These are phyloP conservation scores for Anadara kagoshimensis DNA, from an alignment of 1,140 invertebrate species.

Conservation along the genomic window DNA sequence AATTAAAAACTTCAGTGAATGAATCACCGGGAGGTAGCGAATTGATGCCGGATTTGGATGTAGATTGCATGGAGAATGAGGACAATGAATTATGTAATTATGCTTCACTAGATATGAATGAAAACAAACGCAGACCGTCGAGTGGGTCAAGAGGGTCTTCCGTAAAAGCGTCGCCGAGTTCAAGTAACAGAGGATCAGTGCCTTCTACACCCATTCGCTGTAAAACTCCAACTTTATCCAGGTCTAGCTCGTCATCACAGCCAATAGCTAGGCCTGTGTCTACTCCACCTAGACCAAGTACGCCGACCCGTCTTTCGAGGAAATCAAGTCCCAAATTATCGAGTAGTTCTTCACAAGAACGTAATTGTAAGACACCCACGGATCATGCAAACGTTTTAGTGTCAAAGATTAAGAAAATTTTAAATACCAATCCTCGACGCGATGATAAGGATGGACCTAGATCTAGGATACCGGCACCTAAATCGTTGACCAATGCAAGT, in stretches of 20 bases:
- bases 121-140: slow-evolving; percentile 41
- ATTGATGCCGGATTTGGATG: slow-evolving; percentile 15
- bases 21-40: slow-evolving; percentile 49
- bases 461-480: slow-evolving; percentile 62
- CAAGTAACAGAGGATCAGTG: slow-evolving; percentile 5
- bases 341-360: slow-evolving; percentile 40
- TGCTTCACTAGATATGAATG: slow-evolving; percentile 44
- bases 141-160: slow-evolving; percentile 22
- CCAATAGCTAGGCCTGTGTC: slow-evolving; percentile 41
- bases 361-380: background rate
- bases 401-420: slow-evolving; percentile 65
- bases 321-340: slow-evolving; percentile 25
- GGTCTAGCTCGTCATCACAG: slow-evolving; percentile 33
- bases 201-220: slow-evolving; percentile 34
- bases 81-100: slow-evolving; percentile 40
- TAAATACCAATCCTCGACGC: slow-evolving; percentile 58
- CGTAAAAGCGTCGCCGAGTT: slow-evolving; percentile 7
- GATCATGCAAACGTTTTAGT: slow-evolving; percentile 51
- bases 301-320: slow-evolving; percentile 30
- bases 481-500: slow-evolving; percentile 38
- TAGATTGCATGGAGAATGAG: slow-evolving; percentile 35
- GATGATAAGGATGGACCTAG: slow-evolving; percentile 47
- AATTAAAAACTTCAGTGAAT: slow-evolving; percentile 61
- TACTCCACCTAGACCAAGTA: slow-evolving; percentile 43
- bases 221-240: slow-evolving; percentile 31